Conservation (phyloP, 2,113 vertebrate genomes). For the Seriola dumerili region DNA sequence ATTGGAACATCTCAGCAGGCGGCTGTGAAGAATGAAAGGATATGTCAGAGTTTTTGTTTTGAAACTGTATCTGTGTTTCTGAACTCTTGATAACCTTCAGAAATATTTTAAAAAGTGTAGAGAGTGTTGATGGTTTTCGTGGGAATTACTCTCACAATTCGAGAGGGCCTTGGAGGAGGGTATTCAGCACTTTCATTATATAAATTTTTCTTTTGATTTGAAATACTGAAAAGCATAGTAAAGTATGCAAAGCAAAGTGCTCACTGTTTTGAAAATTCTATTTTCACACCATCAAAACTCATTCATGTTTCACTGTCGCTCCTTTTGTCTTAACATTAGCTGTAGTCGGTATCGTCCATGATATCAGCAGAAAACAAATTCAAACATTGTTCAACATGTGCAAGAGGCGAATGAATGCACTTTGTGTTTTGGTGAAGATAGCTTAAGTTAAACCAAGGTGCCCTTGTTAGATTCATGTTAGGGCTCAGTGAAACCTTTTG, state of each 20-base stretch:
- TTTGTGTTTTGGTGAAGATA: constrained; percentile 34
- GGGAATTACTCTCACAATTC: background rate
- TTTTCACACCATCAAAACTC: constrained; percentile 19
- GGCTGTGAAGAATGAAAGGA: constrained; percentile 34
- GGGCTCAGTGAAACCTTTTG: no score
- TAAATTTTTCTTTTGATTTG: constrained; percentile 26
- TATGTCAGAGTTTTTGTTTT: constrained; percentile 26
- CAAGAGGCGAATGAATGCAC: constrained; percentile 26
- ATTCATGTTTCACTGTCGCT: background rate
- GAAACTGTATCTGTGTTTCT: constrained; percentile 20
- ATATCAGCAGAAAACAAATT: constrained; percentile 42
- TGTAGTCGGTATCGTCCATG: constrained; percentile 35
- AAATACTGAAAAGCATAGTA: background rate
- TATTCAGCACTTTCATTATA: constrained; percentile 5
- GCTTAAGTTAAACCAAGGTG: constrained; percentile 37
- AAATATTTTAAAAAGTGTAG: background rate
- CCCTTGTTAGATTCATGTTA: constrained; percentile 37
- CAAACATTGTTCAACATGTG: constrained; percentile 50
- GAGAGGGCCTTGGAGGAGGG: background rate
- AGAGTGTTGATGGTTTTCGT: background rate
- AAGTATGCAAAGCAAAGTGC: constrained; percentile 26
- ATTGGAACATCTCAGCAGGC: constrained; percentile 44
- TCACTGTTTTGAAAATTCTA: background rate
- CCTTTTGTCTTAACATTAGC: constrained; percentile 16
- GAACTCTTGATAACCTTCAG: constrained; percentile 60